Conservation (phyloP, 2,888 invertebrate species). For the Meganola albula region DNA sequence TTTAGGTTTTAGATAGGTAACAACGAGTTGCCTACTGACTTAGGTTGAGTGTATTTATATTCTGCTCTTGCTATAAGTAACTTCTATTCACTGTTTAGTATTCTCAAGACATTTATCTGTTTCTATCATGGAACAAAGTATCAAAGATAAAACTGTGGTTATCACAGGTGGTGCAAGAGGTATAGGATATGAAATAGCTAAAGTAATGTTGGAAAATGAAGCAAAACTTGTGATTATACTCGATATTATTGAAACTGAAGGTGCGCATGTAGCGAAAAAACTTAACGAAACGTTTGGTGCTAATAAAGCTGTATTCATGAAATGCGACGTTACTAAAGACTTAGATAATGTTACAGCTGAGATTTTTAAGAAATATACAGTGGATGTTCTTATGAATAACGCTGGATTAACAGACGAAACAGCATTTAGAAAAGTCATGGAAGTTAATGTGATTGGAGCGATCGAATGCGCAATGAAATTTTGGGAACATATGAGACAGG, state of each 20-base stretch:
- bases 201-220: constrained; percentile 56
- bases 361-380: constrained; percentile 33
- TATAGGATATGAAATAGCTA: constrained; percentile 63
- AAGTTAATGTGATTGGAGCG: constrained; percentile 42
- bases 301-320: constrained; percentile 57
- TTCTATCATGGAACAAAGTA: constrained; percentile 23
- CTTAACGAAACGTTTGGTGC: constrained; percentile 57
- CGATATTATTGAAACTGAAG: constrained; percentile 30
- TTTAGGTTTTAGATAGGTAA: no score
- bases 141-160: constrained; percentile 31
- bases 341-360: constrained; percentile 48
- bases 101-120: no score
- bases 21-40: no score
- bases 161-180: constrained; percentile 75
- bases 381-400: constrained; percentile 59
- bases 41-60: no score
- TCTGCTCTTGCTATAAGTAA: no score
- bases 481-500: constrained; percentile 72
- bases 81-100: no score
- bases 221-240: constrained; percentile 32
- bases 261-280: constrained; percentile 45
- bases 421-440: constrained; percentile 26
- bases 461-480: constrained; percentile 60
- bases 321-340: constrained; percentile 65
- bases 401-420: constrained; percentile 47